These are phyloP conservation scores for Macrotus californicus DNA, from an alignment of 2,113 vertebrate genomes.

Conservation along the genomic window DNA sequence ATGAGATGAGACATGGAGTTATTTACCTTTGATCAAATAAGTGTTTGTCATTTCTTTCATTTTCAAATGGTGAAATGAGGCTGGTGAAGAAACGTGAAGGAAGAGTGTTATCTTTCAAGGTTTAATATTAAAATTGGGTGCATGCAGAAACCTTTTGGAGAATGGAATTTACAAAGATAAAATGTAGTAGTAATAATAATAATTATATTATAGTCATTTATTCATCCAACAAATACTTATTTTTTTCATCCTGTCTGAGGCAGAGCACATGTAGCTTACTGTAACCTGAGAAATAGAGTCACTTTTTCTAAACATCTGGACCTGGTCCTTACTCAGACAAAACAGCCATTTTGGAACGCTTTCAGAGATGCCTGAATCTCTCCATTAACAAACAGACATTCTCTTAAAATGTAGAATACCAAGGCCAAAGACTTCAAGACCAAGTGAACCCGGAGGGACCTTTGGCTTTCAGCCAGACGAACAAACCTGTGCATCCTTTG, in stretches of 20 bases:
- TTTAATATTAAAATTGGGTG: not conserved
- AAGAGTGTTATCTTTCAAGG: not conserved
- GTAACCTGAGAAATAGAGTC: not conserved
- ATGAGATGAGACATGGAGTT: not conserved
- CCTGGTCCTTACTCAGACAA: not conserved
- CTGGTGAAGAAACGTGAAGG: not conserved
- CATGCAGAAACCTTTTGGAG: not conserved
- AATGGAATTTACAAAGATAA: not conserved
- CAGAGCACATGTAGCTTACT: not conserved
- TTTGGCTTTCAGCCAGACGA: not conserved
- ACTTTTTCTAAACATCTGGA: not conserved
- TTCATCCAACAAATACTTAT: not conserved
- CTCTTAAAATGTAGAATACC: constrained; percentile 8
- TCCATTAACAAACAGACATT: constrained; percentile 15
- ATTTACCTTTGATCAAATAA: not conserved
- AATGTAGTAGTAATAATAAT: not conserved
- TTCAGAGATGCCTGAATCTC: not conserved
- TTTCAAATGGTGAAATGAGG: not conserved
- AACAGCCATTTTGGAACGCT: not conserved
- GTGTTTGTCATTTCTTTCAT: not conserved
- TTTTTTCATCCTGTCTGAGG: not conserved
- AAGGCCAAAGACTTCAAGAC: constrained; percentile 13
- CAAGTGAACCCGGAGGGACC: not conserved
- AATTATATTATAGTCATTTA: not conserved
- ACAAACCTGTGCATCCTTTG: not conserved